Percentiles rank a stretch among this genome's conserved stretches.
Conservation (phyloP, 1,140 invertebrate species). For the Temnothorax longispinosus region DNA sequence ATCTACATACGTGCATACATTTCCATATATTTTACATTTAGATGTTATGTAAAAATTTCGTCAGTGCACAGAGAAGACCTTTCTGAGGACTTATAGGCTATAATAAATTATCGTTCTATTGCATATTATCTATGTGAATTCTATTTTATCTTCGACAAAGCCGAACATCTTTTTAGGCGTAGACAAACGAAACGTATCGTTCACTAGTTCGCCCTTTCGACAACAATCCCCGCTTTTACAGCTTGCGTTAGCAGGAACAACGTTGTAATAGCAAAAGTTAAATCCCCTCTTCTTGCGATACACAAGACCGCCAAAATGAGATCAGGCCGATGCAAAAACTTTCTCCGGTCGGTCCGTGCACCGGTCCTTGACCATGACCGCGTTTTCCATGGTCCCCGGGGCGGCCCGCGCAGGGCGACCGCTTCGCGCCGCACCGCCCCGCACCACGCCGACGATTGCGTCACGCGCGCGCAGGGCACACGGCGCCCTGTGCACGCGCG, state of each 20-base stretch:
- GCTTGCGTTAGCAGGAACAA: neutral
- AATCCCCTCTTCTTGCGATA: neutral
- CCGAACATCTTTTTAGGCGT: neutral
- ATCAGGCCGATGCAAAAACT: conserved; percentile 43
- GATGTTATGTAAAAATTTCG: neutral
- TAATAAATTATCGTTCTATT: conserved; percentile 12
- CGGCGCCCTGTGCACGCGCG: conserved; percentile 49
- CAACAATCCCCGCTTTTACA: neutral
- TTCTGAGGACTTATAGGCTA: neutral
- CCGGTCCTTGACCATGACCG: conserved; percentile 74
- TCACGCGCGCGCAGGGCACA: conserved; percentile 55
- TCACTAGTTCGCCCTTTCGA: neutral
- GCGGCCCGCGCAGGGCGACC: conserved; percentile 28
- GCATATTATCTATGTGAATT: neutral
- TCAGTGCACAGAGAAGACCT: neutral
- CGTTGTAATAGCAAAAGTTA: conserved; percentile 23
- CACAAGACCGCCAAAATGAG: conserved; percentile 21
- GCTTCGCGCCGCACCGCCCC: neutral
- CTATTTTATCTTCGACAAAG: neutral
- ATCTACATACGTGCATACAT: neutral
- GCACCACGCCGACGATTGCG: conserved; percentile 43
- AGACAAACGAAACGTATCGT: neutral
- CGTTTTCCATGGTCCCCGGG: conserved; percentile 64
- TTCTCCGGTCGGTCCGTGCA: conserved; percentile 35
- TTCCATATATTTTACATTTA: conserved; percentile 25